Conservation (phyloP, 2,888 invertebrate genomes). For the Capitulum mitella region DNA sequence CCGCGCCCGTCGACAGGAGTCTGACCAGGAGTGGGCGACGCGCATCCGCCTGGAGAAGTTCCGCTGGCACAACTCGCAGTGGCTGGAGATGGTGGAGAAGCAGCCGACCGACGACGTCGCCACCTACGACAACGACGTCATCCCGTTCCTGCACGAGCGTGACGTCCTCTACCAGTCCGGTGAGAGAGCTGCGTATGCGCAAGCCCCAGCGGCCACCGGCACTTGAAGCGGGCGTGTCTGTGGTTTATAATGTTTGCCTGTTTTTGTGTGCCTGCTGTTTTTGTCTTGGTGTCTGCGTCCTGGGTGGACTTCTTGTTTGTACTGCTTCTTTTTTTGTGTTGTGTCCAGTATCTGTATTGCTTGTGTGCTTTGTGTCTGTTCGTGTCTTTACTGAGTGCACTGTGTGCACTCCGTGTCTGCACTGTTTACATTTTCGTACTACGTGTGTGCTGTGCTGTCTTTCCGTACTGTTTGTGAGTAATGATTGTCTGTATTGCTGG, state of each 20-base stretch:
- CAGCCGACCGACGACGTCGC: slow-evolving; percentile 31
- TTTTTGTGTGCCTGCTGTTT: background rate
- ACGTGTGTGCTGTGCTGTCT: too few species aligned
- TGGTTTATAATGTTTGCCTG: too few species aligned
- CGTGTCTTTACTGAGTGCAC: too few species aligned
- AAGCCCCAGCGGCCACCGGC: background rate
- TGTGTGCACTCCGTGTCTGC: too few species aligned
- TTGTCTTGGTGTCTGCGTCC: background rate
- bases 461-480: too few species aligned
- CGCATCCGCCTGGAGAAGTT: slow-evolving; percentile 90
- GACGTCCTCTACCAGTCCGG: slow-evolving; percentile 1
- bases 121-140: slow-evolving; percentile 23
- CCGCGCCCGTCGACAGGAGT: slow-evolving; percentile 50
- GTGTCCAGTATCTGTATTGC: background rate
- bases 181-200: background rate
- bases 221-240: too few species aligned
- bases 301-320: background rate
- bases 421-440: too few species aligned
- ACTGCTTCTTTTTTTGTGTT: too few species aligned
- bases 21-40: slow-evolving; percentile 85
- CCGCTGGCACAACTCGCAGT: slow-evolving; percentile 96
- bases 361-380: background rate
- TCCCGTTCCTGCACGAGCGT: slow-evolving; percentile 25
- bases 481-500: too few species aligned
- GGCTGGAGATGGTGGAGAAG: slow-evolving; percentile 89